Evolutionary conservation across 2,113 vertebrate genomes (phyloP).

Genomic region (Symphodus melops): DNA sequence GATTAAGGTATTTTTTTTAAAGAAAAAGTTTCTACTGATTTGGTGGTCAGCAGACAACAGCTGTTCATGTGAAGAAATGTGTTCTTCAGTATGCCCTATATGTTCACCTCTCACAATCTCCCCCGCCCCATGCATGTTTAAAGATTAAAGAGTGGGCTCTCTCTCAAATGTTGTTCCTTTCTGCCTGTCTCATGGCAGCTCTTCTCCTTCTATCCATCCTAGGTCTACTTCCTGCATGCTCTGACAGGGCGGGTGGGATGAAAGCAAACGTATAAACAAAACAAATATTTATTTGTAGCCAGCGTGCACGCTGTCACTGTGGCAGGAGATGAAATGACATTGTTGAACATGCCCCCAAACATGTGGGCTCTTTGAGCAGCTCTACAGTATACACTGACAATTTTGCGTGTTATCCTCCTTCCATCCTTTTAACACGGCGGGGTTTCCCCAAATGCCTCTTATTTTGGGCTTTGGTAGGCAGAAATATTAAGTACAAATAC

Average conservation of each 20-base stretch:
- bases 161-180: constrained; percentile 62
- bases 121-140: constrained; percentile 25
- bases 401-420: neutral
- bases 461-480: neutral
- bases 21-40: constrained; percentile 30
- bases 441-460: constrained; percentile 12
- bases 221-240: constrained; percentile 60
- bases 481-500: constrained; percentile 1
- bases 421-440: neutral
- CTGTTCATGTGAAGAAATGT: constrained; percentile 38
- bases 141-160: constrained; percentile 61
- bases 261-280: constrained; percentile 75
- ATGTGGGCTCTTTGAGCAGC: constrained; percentile 47
- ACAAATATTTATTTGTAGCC: constrained; percentile 65
- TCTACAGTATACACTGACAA: neutral
- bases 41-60: constrained; percentile 45
- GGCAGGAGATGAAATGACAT: constrained; percentile 68
- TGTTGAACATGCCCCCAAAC: constrained; percentile 58
- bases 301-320: constrained; percentile 68
- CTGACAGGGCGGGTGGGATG: constrained; percentile 70
- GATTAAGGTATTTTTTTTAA: constrained; percentile 52
- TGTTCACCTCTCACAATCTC: constrained; percentile 6
- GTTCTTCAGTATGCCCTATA: constrained; percentile 24
- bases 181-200: constrained; percentile 39
- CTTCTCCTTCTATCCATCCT: constrained; percentile 47